Evolutionary conservation across 2,797 vertebrate genomes (phyloP).

Genomic region (Gadopsis marmoratus): DNA sequence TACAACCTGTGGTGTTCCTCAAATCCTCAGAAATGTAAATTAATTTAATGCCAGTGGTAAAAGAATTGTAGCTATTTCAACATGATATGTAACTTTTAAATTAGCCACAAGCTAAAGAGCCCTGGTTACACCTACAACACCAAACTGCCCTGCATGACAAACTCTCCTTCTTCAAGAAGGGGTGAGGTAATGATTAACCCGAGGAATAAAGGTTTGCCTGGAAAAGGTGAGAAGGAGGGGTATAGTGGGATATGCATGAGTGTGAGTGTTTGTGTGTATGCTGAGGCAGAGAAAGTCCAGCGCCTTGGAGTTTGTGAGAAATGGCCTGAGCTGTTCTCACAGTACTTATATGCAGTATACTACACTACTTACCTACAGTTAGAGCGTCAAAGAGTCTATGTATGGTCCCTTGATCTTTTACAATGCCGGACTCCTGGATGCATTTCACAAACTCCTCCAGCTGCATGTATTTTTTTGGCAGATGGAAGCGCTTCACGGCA

Average conservation of each 20-base stretch:
- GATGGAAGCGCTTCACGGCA: slow-evolving; percentile 91
- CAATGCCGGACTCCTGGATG: slow-evolving; percentile 96
- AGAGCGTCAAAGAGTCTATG: slow-evolving; percentile 93
- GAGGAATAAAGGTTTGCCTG: slow-evolving; percentile 57
- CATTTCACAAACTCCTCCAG: slow-evolving; percentile 92
- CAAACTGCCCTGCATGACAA: background rate
- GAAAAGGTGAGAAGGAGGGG: slow-evolving; percentile 25
- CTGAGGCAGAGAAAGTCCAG: background rate
- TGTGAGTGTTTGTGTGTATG: background rate
- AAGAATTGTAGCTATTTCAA: background rate
- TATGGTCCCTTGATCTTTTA: slow-evolving; percentile 90
- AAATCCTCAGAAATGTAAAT: background rate
- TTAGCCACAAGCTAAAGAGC: slow-evolving; percentile 1
- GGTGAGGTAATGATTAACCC: slow-evolving; percentile 71
- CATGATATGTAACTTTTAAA: background rate
- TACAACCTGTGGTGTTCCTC: background rate
- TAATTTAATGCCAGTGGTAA: background rate
- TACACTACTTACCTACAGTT: slow-evolving; percentile 87
- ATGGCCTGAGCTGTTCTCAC: background rate
- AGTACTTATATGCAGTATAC: background rate
- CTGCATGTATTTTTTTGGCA: slow-evolving; percentile 94
- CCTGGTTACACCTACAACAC: slow-evolving; percentile 22
- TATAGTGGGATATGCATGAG: background rate
- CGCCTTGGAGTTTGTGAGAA: background rate
- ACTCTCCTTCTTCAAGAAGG: slow-evolving; percentile 41